phyloP scores from a whole-genome alignment of 1,140 invertebrate genomes.

The Hycleus cichorii region DNA sequence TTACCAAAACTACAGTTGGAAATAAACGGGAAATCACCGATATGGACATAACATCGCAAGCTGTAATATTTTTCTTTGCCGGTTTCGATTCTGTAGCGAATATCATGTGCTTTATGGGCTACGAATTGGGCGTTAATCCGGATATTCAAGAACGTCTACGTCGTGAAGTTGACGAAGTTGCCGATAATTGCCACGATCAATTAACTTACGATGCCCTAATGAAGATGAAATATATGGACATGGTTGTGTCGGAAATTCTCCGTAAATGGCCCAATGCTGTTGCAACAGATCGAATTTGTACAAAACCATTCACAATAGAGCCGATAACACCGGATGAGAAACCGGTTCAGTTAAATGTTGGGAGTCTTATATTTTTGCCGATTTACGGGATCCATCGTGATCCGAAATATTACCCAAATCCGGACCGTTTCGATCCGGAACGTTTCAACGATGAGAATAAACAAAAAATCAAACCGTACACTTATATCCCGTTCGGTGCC shows the following conservation, averaged over 20 bases:
- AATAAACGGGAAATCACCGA: not conserved
- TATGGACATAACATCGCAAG: conserved; percentile 31
- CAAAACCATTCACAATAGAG: too few relatives aligned
- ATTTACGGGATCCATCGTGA: too few relatives aligned
- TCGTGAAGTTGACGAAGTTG: conserved; percentile 35
- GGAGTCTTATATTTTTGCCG: too few relatives aligned
- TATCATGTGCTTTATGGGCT: conserved; percentile 31
- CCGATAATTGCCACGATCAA: conserved; percentile 28
- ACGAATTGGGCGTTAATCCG: conserved; percentile 47
- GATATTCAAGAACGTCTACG: conserved; percentile 43
- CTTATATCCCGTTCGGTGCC: conserved; percentile 44
- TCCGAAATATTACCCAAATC: too few relatives aligned
- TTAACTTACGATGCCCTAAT: too few relatives aligned
- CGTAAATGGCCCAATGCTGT: too few relatives aligned
- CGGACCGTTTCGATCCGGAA: too few relatives aligned
- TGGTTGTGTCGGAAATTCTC: too few relatives aligned
- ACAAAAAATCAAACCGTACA: conserved; percentile 38
- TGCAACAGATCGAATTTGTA: too few relatives aligned
- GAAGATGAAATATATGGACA: too few relatives aligned
- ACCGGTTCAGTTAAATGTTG: too few relatives aligned
- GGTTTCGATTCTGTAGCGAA: conserved; percentile 39
- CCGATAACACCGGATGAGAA: too few relatives aligned
- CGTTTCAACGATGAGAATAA: conserved; percentile 9
- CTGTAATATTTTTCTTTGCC: conserved; percentile 38
- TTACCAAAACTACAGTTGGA: not conserved